A percentile compares a stretch with the other conserved stretches of the same genome.
Conservation (phyloP, 2,888 invertebrate genomes). For the Sipunculus nudus region DNA sequence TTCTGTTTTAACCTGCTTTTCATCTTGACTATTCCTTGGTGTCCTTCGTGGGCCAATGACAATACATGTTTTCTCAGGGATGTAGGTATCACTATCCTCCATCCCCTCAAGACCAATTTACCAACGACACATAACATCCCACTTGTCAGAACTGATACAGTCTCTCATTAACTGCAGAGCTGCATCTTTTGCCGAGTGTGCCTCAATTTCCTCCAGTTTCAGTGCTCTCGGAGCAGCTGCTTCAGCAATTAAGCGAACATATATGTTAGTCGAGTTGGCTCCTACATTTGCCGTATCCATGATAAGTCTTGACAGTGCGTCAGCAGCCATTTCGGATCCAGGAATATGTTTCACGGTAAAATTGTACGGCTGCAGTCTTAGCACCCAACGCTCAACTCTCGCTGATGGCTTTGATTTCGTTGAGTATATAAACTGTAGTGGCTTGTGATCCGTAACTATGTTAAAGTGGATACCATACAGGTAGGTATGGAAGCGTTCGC, state of each 20-base stretch:
- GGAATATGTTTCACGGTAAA: constrained; percentile 30
- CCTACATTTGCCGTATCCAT: neutral
- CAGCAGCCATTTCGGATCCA: constrained; percentile 34
- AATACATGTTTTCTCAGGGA: neutral
- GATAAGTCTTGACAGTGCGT: neutral
- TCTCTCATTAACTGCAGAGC: neutral
- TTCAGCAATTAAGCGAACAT: neutral
- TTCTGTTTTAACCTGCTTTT: constrained; percentile 10
- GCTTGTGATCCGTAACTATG: constrained; percentile 27
- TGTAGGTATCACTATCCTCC: constrained; percentile 4
- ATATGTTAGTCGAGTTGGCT: neutral
- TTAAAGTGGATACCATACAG: constrained; percentile 31
- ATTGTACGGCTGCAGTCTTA: constrained; percentile 37
- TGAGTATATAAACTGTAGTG: constrained; percentile 23
- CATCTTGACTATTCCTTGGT: constrained; percentile 15
- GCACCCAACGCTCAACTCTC: constrained; percentile 43
- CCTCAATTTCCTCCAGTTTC: neutral
- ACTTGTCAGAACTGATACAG: neutral
- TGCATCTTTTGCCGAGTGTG: neutral
- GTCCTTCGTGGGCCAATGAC: constrained; percentile 17
- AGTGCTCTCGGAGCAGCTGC: neutral
- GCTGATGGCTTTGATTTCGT: constrained; percentile 38
- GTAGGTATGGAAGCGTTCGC: constrained; percentile 25
- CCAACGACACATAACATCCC: constrained; percentile 5
- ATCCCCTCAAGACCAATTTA: constrained; percentile 9